Evolutionary conservation across 2,888 invertebrate species (phyloP), one percentile per base, ranked within the genome.

Genomic region (Volucella inflata): DNA sequence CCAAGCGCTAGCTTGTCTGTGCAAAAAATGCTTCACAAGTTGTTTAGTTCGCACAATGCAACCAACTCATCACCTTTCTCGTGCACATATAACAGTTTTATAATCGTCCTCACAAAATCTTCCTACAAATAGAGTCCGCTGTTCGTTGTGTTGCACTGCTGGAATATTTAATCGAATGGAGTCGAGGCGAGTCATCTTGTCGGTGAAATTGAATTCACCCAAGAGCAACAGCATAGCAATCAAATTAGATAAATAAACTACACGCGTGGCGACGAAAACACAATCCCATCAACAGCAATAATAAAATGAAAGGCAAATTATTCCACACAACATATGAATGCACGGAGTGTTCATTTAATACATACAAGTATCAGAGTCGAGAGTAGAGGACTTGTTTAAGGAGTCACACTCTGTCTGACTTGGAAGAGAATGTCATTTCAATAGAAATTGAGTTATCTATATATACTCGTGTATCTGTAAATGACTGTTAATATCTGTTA

Each of bases 81-180:
- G 50, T 71, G 64, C 70, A 75, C 48, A 50, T 53, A 70, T 36
- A 70, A 81, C 81, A 40, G 76, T 81, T 70, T 60, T 72, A 64
- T 70, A 59, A 50, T 51, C 76, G 64, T 44, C 50, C 50, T 51
- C 21, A 59, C 68, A 70, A 74, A 74, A 57, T 50, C 57, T 64
- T 57, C 53, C 57, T 38, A 48, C 70, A 71, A 78, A 65, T 71
- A 57, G 30, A 30, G 77, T 55, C 57, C 14, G 70, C 57, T 57
- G 57, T 57, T 55, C 40, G 17, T 38, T 70, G 42, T 42, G 16
- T 14, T 36, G 67, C 80, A 64, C 51, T 60, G 48, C 10, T 62
- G 72, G 82, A 76, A 83, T 83, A 68, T 72, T 14, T 53, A 83
- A 77, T 83, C 42, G 55, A 48, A 78, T 78, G 44, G 55, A 83